A percentile compares a stretch with the other conserved stretches of the same genome.
Evolutionary conservation across 2,888 invertebrate genomes (phyloP).

Genomic region (Campaea margaritaria): DNA sequence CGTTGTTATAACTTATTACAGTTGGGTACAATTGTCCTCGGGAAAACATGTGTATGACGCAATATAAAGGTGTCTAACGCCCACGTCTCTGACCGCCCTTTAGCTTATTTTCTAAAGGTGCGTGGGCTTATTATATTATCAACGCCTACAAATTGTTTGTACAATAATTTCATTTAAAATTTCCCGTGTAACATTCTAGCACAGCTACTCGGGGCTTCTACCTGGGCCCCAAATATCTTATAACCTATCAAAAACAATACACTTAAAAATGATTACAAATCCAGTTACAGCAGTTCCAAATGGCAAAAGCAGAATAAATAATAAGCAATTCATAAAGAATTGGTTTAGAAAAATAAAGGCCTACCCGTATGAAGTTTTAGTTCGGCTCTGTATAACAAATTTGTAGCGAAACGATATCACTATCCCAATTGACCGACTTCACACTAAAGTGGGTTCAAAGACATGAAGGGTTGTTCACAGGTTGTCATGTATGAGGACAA

Average conservation of each 20-base stretch:
- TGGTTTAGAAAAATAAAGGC: neutral
- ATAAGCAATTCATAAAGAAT: no score
- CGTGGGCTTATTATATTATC: conserved; percentile 15
- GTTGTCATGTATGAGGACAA: conserved; percentile 9
- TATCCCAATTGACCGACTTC: conserved; percentile 12
- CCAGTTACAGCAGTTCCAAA: no score
- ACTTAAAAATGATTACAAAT: no score
- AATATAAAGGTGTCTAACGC: conserved; percentile 7
- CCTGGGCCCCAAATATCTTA: no score
- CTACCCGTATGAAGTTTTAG: no score
- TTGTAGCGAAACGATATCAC: conserved; percentile 10
- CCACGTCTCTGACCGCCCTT: neutral
- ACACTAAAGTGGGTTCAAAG: conserved; percentile 20
- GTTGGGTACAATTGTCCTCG: no score
- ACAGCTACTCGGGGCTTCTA: no score
- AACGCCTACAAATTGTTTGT: neutral
- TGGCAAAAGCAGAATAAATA: no score
- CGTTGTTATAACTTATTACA: no score
- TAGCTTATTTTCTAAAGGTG: neutral
- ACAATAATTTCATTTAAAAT: neutral
- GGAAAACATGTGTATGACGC: neutral
- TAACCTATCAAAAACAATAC: no score
- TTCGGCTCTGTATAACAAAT: no score
- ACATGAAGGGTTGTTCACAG: conserved; percentile 28
- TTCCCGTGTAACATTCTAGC: neutral